Base-by-base conservation (phyloP, 2,113 vertebrate species). In the Oreocharis arfaki region DNA sequence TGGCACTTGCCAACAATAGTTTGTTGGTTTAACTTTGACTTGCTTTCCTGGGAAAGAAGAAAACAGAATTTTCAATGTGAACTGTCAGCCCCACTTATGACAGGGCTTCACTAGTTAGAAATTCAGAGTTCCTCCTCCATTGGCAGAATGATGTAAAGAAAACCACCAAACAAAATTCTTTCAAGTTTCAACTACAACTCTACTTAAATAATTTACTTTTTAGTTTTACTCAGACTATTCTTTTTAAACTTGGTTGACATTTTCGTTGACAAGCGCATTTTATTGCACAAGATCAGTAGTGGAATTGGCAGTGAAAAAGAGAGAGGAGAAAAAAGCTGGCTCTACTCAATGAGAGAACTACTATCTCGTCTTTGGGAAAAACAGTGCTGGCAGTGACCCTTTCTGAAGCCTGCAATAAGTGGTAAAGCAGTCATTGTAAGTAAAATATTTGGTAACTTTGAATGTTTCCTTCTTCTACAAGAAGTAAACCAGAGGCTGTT, bases 171-270 rank as follows among this genome's bases (percentile, higher is more conserved):
- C 97, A 97, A 98, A 98, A 97, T 97, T 98, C 98, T 98, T 98
- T 98, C 98, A 98, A 98, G 98, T 97, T 97, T 97, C 96, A 95
- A 95, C 97, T 98, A 98, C 97, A 98, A 97, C 97, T 98, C 94
- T 97, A 98, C 98, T 98, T 98, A 98, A 98, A 98, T 98, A 98
- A 98, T 98, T 98, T 98, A 98, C 97, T 98, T 98, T 98, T 98
- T 97, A 96, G 97, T 98, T 98, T 97, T 97, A 96, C 96, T 97
- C 97, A 97, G 97, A 97, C 97, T 98, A 96, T 97, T 97, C 97
- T 98, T 98, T 98, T 98, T 98, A 98, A 98, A 98, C 97, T 98
- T 97, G 93, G 95, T 96, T 98, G 98, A 98, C 98, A 97, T 97
- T 97, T 98, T 96, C 47, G 42, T 98, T 98, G 98, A 98, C 98